Conservation (phyloP, 2,113 vertebrate genomes). For the Numida meleagris region DNA sequence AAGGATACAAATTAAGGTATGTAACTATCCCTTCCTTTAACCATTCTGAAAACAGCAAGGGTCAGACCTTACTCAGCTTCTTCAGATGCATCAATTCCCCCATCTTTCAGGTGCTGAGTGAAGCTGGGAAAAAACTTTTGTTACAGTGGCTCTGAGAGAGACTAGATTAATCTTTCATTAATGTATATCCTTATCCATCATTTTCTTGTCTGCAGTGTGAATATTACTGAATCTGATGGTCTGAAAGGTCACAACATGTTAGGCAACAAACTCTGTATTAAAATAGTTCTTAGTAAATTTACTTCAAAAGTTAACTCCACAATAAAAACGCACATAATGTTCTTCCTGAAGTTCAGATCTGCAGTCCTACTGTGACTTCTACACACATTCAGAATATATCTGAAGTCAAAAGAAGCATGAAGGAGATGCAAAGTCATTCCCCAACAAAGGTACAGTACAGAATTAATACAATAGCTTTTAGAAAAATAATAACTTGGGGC, state of each 20-base stretch:
- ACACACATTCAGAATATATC: neutral
- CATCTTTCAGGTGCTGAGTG: no score
- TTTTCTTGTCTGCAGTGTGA: neutral
- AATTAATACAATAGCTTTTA: neutral
- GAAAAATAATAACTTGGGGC: no score
- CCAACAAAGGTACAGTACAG: neutral
- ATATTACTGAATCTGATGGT: neutral
- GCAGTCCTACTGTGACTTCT: neutral
- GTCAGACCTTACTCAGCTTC: neutral
- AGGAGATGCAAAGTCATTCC: neutral
- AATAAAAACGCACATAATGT: fast-evolving
- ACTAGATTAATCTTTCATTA: neutral
- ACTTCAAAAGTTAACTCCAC: neutral
- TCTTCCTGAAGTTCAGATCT: neutral
- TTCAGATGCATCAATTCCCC: neutral
- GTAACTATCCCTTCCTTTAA: neutral
- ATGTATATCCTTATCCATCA: neutral
- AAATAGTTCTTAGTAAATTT: neutral
- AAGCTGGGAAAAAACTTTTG: neutral
- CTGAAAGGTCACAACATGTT: neutral
- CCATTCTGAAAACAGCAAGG: neutral
- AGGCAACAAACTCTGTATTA: neutral
- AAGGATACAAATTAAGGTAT: neutral
- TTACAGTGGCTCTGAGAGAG: neutral
- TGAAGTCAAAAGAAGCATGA: neutral